Evolutionary conservation across 2,113 vertebrate species (phyloP).

Genomic region (Bubo scandiacus): DNA sequence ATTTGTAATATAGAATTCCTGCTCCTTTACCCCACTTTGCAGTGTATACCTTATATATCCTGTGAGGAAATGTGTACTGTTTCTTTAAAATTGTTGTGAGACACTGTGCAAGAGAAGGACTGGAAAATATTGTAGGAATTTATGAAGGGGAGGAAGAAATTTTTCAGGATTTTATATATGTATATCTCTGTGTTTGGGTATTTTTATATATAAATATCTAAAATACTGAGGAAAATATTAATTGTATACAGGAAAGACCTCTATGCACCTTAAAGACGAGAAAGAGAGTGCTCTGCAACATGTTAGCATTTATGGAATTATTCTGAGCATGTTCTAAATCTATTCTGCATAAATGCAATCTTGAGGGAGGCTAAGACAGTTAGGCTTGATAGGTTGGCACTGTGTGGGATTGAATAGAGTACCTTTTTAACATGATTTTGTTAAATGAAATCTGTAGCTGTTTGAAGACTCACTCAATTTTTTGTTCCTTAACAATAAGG

Average conservation of each 20-base stretch:
- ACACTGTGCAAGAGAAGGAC: not conserved
- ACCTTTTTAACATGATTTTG: not conserved
- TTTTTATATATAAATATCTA: not conserved
- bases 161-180: not conserved
- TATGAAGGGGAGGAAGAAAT: not conserved
- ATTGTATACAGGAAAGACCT: not conserved
- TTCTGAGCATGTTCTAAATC: not conserved
- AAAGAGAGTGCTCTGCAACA: not conserved
- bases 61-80: slow-evolving; percentile 43
- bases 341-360: not conserved
- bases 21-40: slow-evolving; percentile 29
- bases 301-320: not conserved
- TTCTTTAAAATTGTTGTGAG: slow-evolving; percentile 39
- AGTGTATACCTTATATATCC: slow-evolving; percentile 56
- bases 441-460: not conserved
- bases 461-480: not conserved
- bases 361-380: not conserved
- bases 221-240: not conserved
- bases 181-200: not conserved
- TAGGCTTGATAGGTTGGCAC: not conserved
- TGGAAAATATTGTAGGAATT: not conserved
- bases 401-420: not conserved
- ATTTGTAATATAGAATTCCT: slow-evolving; percentile 65
- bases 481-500: not conserved
- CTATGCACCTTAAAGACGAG: not conserved